phyloP scores from a whole-genome alignment of 1,140 invertebrate species.

The Notospermus geniculatus region DNA sequence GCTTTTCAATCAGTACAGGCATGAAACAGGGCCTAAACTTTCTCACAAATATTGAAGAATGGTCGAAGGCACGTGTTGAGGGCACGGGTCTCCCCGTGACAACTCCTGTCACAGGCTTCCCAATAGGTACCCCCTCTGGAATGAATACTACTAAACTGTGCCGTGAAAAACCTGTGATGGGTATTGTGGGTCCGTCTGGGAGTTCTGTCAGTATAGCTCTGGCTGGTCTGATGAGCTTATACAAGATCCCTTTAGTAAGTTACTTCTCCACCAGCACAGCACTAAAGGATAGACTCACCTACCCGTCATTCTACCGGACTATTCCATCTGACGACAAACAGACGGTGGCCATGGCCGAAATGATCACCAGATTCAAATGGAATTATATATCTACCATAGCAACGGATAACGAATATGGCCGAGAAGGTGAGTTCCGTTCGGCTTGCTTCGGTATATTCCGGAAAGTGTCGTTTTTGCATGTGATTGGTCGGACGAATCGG shows the following conservation, averaged over 20 bases:
- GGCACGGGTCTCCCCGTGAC: background rate
- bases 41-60: conserved; percentile 4
- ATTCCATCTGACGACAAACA: conserved; percentile 7
- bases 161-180: background rate
- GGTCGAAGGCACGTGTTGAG: background rate
- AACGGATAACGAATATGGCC: conserved; percentile 7
- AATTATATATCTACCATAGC: conserved; percentile 9
- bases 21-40: background rate
- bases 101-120: background rate
- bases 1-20: background rate
- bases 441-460: too few relatives aligned
- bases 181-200: background rate
- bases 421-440: conserved; percentile 3
- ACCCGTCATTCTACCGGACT: conserved; percentile 5
- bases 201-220: background rate
- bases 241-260: conserved; percentile 3
- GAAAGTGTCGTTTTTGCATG: too few relatives aligned
- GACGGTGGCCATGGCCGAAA: conserved; percentile 1
- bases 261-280: conserved; percentile 1
- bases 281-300: background rate
- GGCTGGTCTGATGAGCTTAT: background rate
- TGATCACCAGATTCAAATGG: conserved; percentile 1
- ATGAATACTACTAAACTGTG: background rate
- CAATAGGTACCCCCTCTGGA: background rate
- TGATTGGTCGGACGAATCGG: too few relatives aligned